These are phyloP conservation scores for Gastrophryne carolinensis DNA, from an alignment of 2,797 vertebrate genomes.

Conservation along the genomic window DNA sequence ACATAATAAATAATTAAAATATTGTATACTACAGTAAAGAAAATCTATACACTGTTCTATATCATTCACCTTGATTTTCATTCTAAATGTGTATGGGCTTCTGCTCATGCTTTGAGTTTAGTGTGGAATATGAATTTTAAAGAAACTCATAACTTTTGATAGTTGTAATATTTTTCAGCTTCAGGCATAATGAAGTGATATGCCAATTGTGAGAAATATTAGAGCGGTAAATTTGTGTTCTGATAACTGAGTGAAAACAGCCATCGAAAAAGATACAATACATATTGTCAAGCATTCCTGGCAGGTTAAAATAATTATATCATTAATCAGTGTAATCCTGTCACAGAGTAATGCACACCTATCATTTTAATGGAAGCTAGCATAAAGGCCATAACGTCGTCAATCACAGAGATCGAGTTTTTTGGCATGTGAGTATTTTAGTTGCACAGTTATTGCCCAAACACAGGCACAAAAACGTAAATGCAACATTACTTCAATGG, in stretches of 20 bases:
- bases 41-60: neutral
- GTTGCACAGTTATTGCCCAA: no score
- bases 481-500: neutral
- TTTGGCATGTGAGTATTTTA: neutral
- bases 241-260: constrained; percentile 32
- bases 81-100: constrained; percentile 16
- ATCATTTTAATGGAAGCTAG: constrained; percentile 33
- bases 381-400: constrained; percentile 5
- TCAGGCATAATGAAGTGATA: constrained; percentile 27
- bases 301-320: constrained; percentile 34
- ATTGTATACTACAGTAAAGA: neutral
- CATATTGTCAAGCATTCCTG: constrained; percentile 23
- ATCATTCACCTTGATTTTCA: neutral
- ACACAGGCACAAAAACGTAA: neutral
- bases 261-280: constrained; percentile 19
- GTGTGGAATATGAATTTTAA: constrained; percentile 14
- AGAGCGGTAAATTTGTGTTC: constrained; percentile 16
- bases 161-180: constrained; percentile 5
- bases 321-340: constrained; percentile 24
- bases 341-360: constrained; percentile 12
- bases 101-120: neutral
- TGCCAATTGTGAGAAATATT: constrained; percentile 33
- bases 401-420: constrained; percentile 4
- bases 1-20: neutral
- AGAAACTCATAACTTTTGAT: constrained; percentile 28